Evolutionary conservation across 2,797 vertebrate genomes (phyloP), one percentile per base, ranked within the genome.

Genomic region (Thalassophryne amazonica): DNA sequence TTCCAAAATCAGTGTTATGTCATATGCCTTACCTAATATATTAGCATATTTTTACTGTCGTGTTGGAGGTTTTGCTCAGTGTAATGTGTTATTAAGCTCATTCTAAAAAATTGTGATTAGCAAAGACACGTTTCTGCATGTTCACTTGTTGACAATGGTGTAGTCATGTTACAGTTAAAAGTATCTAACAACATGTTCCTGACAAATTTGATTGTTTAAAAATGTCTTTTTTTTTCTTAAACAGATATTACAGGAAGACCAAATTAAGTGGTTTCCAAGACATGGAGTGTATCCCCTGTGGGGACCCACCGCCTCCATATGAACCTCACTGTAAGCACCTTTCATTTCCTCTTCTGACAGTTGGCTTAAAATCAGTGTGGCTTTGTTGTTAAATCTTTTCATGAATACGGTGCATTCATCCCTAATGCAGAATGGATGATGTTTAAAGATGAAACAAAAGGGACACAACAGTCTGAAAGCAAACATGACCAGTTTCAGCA

Each of bases 231-330:
- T 61, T 15, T 76, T 21, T 62, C 36, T 41, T 60, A 74, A 69
- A 43, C 86, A 99, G 97, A 43, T 98, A 93, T 89, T 98, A 98
- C 68, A 93, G 94, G 75, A 99, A 98, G 85, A 98, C 94, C 0
- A 98, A 96, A 61, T 86, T 99, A 58, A 96, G 97, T 51, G 97
- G 96, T 46, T 98, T 98, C 83, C 96, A 98, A 69, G 96, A 99
- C 70, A 94, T 97, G 96, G 95, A 98, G 76, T 99, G 97, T 58
- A 93, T 98, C 70, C 95, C 93, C 18, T 99, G 96, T 72, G 96
- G 96, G 52, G 93, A 98, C 73, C 94, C 94, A 11, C 95, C 97
- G 5, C 96, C 97, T 73, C 93, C 94, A 0, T 96, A 97, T 41
- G 95, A 98, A 59, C 94, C 95, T 7, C 95, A 95, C 80, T 99